phyloP scores from a whole-genome alignment of 2,113 vertebrate species.

The Gymnogyps californianus region DNA sequence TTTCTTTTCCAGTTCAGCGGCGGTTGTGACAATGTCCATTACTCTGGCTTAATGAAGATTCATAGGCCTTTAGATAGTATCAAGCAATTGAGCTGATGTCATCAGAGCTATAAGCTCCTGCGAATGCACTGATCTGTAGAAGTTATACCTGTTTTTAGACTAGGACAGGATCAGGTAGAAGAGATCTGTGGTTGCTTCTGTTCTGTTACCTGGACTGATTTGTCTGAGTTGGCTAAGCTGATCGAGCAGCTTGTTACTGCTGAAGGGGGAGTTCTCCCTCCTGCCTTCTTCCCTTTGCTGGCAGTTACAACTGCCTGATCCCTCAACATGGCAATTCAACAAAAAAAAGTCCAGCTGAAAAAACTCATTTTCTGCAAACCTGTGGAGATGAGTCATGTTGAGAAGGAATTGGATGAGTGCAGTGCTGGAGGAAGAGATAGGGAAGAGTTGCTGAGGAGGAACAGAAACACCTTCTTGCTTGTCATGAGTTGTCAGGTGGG shows the following conservation, averaged over 20 bases:
- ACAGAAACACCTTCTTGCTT: neutral
- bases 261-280: neutral
- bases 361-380: neutral
- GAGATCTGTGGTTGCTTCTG: neutral
- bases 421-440: neutral
- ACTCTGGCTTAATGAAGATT: neutral
- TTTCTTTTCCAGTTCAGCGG: neutral
- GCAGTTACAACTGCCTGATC: neutral
- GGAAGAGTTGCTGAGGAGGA: neutral
- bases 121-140: neutral
- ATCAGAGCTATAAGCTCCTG: neutral
- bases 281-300: neutral
- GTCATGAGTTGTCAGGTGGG: neutral
- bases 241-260: neutral
- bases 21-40: neutral
- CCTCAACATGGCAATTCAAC: neutral
- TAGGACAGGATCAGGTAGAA: neutral
- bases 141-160: neutral
- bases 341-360: neutral
- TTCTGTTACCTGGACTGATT: neutral
- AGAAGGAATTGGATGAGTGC: neutral
- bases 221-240: constrained; percentile 7
- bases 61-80: neutral
- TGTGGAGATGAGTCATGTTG: neutral
- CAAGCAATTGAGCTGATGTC: neutral